Evolutionary conservation across 2,113 vertebrate species (phyloP).

Genomic region (Lophotis ruficrista): DNA sequence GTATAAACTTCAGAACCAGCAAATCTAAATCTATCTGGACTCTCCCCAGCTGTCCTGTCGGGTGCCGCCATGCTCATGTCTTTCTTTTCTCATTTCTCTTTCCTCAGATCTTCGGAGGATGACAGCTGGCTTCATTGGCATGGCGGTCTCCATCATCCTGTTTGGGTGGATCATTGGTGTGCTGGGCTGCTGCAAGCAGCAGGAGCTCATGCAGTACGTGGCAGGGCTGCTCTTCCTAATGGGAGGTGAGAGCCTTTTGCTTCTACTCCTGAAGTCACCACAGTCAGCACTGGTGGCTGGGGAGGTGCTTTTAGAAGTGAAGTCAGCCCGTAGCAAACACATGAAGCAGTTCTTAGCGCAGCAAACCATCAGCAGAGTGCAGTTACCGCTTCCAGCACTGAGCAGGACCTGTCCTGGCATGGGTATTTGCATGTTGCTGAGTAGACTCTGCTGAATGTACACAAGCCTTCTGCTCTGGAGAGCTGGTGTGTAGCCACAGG

Average conservation of each 20-base stretch:
- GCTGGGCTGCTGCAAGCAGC: conserved; percentile 92
- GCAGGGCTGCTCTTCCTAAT: conserved; percentile 94
- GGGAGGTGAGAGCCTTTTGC: conserved; percentile 82
- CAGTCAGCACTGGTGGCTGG: background rate
- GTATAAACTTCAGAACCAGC: background rate
- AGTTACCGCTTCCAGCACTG: background rate
- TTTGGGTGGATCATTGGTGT: conserved; percentile 92
- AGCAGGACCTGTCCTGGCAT: background rate
- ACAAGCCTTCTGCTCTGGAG: background rate
- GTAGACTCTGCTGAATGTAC: background rate
- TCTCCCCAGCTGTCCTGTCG: background rate
- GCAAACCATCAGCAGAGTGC: background rate
- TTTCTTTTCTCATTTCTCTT: background rate
- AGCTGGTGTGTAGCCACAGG: background rate
- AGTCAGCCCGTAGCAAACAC: background rate
- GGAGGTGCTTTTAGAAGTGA: background rate
- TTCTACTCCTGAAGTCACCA: background rate
- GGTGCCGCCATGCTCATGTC: background rate
- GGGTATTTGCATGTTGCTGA: background rate
- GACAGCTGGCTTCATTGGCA: conserved; percentile 93
- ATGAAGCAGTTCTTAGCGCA: background rate
- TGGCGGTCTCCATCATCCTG: conserved; percentile 93
- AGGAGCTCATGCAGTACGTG: conserved; percentile 95
- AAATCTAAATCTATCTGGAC: background rate
- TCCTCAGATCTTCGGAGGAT: conserved; percentile 88